Evolutionary conservation across 2,888 invertebrate genomes (phyloP), one percentile per base, ranked within the genome.

Genomic region (Conistra vaccinii): DNA sequence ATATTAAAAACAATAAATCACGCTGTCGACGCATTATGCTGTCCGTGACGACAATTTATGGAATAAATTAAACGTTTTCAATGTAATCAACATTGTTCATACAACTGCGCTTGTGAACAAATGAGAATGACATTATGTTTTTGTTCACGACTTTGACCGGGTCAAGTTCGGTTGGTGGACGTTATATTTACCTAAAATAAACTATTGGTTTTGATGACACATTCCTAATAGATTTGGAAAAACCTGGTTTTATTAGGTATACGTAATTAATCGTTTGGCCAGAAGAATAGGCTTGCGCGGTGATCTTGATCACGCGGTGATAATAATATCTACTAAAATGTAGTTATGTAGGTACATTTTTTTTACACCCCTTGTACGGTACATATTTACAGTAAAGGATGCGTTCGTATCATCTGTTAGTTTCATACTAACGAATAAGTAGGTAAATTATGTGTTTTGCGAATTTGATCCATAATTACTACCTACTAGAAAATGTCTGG

Each of bases 11-110:
- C 69, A 62, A 73, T 76, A 83, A 70, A 73, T 73, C 69, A 10
- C n/a, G n/a, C n/a, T 66, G 48, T 45, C 51, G 26, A 53, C 67
- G 35, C 51, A 63, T 20, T 51, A 55, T 60, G 67, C 80, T 81
- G 60, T 65, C 48, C 67, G 65, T 80, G 63, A 57, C 75, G 61
- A 69, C 55, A 76, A 66, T 73, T 67, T 82, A 58, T 68, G 61
- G 82, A 82, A 82, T 83, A 71, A 57, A 81, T 73, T 61, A 51
- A 60, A n/a, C 42, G 32, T 78, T 48, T 69, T 73, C 53, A 67
- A 66, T 82, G 74, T 63, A 29, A 65, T 73, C 67, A 42, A 63
- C 62, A 78, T 78, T 67, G 78, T 68, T 73, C 48, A 17, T 71
- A 68, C 32, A 42, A 51, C 68, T 60, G n/a, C 51, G 45, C n/a